Base-by-base conservation (phyloP, 2,888 invertebrate genomes). In the Arrhopalites spinosus region DNA sequence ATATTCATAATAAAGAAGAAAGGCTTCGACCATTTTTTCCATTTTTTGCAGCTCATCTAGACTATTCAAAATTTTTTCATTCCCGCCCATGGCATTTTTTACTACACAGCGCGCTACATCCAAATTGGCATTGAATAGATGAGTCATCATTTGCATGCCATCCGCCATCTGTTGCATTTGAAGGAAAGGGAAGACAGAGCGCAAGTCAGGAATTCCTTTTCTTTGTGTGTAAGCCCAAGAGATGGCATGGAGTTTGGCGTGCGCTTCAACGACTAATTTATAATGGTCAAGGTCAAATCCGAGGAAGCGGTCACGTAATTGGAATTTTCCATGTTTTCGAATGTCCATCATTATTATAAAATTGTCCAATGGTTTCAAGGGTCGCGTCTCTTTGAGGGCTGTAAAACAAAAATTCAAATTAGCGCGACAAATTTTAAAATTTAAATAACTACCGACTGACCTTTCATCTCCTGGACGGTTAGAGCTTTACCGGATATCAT, bases 311-410 rank as follows among this genome's bases (percentile, higher is more conserved):
- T 73, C 29, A 5, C 30, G 30, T 20, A 73, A 45, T 8, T 20
- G 8, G 30, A 47, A 73, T 13, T 36, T 20, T 3, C 73, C 73
- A 7, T n/a, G 13, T 45, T 61, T 73, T 27, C 73, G 27, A 15
- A 73, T 45, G 29, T 73, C 73, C 17, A 63, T 27, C 63, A 64
- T 61, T 7, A 73, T 11, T n/a, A 73, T 64, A 47, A 47, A 73
- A n/a, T 73, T 73, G 17, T 73, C 73, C 45, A 73, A 13, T 15
- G 29, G 45, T 2, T 64, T 3, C 8, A 20, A 25, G 2, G 20
- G 27, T 61, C 20, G 7, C 8, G 59, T n/a, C 20, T 61, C 59
- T 61, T n/a, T 25, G 11, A 25, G 13, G 3, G 2, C 13, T 27
- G 3, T 5, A 3, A 36, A 36, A 36, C 3, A 25, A 61, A 25